phyloP scores from a whole-genome alignment of 2,888 invertebrate species.

The Acrocera orbiculus region DNA sequence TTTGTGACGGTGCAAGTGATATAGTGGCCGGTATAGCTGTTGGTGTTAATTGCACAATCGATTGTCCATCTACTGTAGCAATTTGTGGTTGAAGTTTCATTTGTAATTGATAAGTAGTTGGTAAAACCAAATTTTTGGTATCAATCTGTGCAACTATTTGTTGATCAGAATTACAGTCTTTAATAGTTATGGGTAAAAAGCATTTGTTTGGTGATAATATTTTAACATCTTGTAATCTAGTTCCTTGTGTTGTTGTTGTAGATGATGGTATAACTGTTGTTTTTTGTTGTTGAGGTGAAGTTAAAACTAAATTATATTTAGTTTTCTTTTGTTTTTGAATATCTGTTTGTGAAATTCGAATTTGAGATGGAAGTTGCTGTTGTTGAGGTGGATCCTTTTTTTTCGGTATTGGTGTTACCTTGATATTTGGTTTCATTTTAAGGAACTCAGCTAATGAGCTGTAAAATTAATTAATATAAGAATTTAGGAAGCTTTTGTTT shows the following conservation, averaged over 20 bases:
- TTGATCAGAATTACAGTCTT: conserved; percentile 28
- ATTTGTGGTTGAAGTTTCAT: conserved; percentile 32
- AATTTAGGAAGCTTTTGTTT: too few relatives aligned
- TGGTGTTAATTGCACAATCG: conserved; percentile 28
- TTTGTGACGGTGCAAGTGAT: conserved; percentile 22
- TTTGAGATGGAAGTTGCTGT: conserved; percentile 14
- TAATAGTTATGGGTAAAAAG: conserved; percentile 28
- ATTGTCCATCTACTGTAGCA: conserved; percentile 29
- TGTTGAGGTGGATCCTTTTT: conserved; percentile 9
- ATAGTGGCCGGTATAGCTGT: conserved; percentile 29
- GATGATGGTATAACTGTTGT: conserved; percentile 11
- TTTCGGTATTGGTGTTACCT: conserved; percentile 22
- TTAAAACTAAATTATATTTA: conserved; percentile 28
- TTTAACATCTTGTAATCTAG: conserved; percentile 17
- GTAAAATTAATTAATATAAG: conserved; percentile 2
- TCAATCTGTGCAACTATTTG: conserved; percentile 31
- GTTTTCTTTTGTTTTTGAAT: conserved; percentile 23
- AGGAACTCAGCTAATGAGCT: conserved; percentile 28
- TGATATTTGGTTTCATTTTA: conserved; percentile 28
- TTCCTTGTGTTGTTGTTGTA: background rate
- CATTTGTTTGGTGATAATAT: conserved; percentile 19
- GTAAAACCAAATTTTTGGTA: conserved; percentile 28
- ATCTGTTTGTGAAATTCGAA: conserved; percentile 16
- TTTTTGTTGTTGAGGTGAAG: conserved; percentile 19
- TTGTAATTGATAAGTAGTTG: conserved; percentile 30